These are phyloP conservation scores for Upupa epops DNA, from an alignment of 2,113 vertebrate genomes.

Conservation along the genomic window DNA sequence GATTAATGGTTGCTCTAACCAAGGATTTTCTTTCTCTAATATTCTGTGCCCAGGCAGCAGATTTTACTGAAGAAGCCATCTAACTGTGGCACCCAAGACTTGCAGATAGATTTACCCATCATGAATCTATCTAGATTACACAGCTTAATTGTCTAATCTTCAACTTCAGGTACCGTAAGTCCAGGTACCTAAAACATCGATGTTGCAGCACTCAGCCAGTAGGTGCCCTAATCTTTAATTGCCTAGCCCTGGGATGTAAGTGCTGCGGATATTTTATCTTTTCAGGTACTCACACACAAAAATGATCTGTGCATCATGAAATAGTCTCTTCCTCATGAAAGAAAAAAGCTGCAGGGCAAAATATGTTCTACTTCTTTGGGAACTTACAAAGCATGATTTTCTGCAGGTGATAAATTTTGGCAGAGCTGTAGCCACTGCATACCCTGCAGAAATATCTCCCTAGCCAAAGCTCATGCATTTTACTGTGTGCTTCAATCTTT, in stretches of 20 bases:
- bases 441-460: background rate
- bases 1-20: background rate
- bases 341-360: conserved; percentile 11
- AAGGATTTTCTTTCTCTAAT: background rate
- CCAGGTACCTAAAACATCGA: background rate
- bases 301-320: background rate
- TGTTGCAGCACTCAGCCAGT: background rate
- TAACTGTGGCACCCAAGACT: background rate
- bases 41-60: background rate
- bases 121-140: background rate
- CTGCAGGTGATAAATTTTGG: background rate
- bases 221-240: background rate
- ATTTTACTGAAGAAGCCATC: background rate
- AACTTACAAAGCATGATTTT: background rate
- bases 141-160: background rate
- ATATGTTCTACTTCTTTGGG: background rate
- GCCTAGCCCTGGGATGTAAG: background rate
- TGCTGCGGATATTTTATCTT: background rate
- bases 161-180: background rate
- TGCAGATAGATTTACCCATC: background rate
- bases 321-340: background rate
- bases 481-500: background rate
- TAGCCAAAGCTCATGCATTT: background rate
- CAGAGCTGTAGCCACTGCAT: background rate
- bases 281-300: background rate